Evolutionary conservation across 2,113 vertebrate genomes (phyloP).

Genomic region (Paracanthobrama guichenoti): DNA sequence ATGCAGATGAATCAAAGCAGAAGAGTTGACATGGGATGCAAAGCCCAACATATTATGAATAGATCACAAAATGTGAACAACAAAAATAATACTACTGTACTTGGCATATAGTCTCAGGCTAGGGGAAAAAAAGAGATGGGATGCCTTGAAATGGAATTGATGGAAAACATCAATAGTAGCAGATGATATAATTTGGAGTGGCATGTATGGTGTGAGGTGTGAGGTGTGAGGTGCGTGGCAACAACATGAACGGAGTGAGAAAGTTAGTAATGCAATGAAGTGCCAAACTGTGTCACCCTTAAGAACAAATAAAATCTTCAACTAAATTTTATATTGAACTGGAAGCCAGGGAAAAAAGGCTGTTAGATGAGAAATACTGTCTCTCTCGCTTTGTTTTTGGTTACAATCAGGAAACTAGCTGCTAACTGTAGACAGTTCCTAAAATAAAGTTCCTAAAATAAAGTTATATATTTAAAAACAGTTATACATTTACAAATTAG

Average conservation of each 20-base stretch:
- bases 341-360: neutral
- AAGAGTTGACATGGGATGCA: neutral
- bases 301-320: neutral
- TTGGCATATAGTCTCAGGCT: neutral
- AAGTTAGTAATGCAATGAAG: neutral
- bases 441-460: too few relatives aligned
- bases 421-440: neutral
- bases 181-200: neutral
- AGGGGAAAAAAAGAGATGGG: neutral
- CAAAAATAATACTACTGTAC: neutral
- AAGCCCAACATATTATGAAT: neutral
- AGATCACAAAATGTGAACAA: neutral
- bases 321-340: neutral
- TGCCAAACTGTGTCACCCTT: neutral
- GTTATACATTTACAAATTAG: neutral
- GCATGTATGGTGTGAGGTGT: neutral
- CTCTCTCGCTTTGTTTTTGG: neutral
- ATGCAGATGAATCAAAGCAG: neutral
- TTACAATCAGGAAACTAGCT: neutral
- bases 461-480: neutral
- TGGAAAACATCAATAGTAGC: neutral
- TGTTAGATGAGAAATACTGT: neutral
- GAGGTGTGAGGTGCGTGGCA: too few relatives aligned
- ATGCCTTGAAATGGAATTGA: neutral
- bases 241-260: neutral